Evolutionary conservation across 1,140 invertebrate genomes (phyloP), one percentile per base, ranked within the genome.

Genomic region (Cotesia glomerata): DNA sequence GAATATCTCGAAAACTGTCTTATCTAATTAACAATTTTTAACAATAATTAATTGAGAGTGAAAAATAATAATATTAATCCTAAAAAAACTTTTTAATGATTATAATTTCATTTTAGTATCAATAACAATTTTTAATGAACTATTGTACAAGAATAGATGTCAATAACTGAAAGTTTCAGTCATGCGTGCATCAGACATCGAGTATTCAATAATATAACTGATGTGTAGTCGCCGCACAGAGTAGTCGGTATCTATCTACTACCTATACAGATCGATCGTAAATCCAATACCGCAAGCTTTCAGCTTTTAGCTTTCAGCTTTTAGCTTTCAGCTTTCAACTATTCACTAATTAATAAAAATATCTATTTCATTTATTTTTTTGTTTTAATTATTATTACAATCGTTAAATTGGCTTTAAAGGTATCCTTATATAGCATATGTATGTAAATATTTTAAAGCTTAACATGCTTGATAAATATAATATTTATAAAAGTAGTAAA

Each of bases 331-430:
- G 26, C 26, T 26, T 16, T 56, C 52, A 56, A 18, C 8, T 16
- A 56, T 56, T 18, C 52, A 56, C 8, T 56, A 56, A 56, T 56
- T 56, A 56, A 56, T n/a, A 56, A n/a, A 51, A 51, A 51, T 51
- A 51, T 51, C 49, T 9, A 51, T 3, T 51, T 51, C 9, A 51
- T 51, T n/a, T n/a, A 4, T 3, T 51, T 51, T 51, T 11, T 51
- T 51, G n/a, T n/a, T n/a, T n/a, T n/a, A n/a, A 9, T 51, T 51
- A 51, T 51, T n/a, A 51, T 11, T 51, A n/a, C 26, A 56, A 13
- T 56, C 13, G 45, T 49, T 49, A n/a, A n/a, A 49, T 9, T 49
- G 13, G 45, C 45, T 49, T 26, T 26, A 26, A 26, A 26, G 26
- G 3, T 26, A 26, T 26, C 26, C 26, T 26, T 26, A 3, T 26